Base-by-base conservation (phyloP, 2,797 vertebrate genomes). In the Euphonia xanthogaster region DNA sequence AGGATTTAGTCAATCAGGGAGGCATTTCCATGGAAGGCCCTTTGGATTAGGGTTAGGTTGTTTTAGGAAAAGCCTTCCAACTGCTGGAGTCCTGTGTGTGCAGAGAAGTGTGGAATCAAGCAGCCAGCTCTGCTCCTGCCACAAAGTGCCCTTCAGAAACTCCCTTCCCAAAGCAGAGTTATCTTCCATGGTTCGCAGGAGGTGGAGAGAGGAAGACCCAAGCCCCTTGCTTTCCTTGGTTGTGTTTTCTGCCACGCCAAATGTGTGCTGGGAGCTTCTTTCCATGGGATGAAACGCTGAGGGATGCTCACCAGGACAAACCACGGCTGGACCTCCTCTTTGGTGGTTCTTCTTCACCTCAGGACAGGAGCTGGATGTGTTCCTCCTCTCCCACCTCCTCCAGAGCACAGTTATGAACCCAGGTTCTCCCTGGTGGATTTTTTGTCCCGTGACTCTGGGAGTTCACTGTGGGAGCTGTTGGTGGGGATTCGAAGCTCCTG, bases 401-500 rank as follows among this genome's bases (percentile, higher is more conserved):
- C 42, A 20, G 48, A 85, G 28, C 58, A 22, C 23, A 6, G 25
- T 18, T 62, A 10, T 11, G 37, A 86, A 16, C 51, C n/a, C 79
- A 57, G 51, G n/a, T 78, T 90, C 22, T 68, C 66, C 47, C 40
- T 50, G 1, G 0, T 1, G 66, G 47, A n/a, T 85, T 78, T 79
- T 74, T 90, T 55, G 82, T 80, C 72, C 33, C 27, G 0, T 72
- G 54, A 48, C 40, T 83, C 61, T 28, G 58, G n/a, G 47, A 91
- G 65, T 81, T 91, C 33, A 8, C 58, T 40, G 21, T 67, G 21
- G 28, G 82, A 90, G 82, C 65, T 77, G 37, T 75, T 91, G 23
- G 66, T 30, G 33, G 50, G 79, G 66, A 96, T 78, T 83, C 51
- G 6, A 88, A 91, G 94, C 89, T 96, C 93, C 88, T 25, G 48